phyloP scores from a whole-genome alignment of 2,113 vertebrate genomes.

The Indicator indicator region DNA sequence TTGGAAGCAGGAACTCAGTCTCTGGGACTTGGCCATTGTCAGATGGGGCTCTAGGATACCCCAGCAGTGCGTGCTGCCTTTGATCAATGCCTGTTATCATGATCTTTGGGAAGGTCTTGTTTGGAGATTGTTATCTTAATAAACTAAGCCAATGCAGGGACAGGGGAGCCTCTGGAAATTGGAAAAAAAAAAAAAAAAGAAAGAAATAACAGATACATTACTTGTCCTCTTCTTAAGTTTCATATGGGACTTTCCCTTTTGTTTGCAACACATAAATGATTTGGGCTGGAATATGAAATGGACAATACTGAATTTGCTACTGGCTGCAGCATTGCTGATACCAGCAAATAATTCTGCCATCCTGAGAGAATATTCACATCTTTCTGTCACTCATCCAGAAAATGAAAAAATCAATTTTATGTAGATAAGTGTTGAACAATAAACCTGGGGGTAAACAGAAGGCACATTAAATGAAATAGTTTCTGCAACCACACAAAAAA shows the following conservation, averaged over 20 bases:
- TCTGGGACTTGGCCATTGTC: not conserved
- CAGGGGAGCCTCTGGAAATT: not conserved
- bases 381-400: not conserved
- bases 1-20: fast-evolving
- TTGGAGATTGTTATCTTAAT: slow-evolving; percentile 26
- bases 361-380: not conserved
- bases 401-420: not conserved
- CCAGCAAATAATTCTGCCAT: not conserved
- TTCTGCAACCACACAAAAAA: not conserved
- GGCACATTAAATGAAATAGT: not conserved
- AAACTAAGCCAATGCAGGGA: not conserved
- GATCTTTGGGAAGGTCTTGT: not conserved
- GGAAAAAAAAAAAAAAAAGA: not conserved
- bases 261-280: not conserved
- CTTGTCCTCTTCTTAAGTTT: not conserved
- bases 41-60: not conserved
- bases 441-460: not conserved
- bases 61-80: not conserved
- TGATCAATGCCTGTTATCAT: not conserved
- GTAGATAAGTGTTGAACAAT: not conserved
- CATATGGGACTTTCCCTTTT: not conserved
- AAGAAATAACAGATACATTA: not conserved
- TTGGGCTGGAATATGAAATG: not conserved
- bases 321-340: not conserved
- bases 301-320: not conserved